Evolutionary conservation across 2,113 vertebrate genomes (phyloP).

Genomic region (Silurus glanis): DNA sequence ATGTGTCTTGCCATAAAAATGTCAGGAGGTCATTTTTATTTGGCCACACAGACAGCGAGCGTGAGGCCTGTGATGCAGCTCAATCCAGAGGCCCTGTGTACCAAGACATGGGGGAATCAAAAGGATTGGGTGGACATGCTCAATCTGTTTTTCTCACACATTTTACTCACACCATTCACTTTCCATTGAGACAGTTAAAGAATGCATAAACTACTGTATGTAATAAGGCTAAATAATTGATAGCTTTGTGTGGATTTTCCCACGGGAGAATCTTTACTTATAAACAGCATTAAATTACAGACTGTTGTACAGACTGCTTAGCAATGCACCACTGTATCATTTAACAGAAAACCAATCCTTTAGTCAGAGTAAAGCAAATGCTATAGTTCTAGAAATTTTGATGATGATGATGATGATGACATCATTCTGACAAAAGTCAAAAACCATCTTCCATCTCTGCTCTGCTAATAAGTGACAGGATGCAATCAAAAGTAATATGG

Average conservation of each 20-base stretch:
- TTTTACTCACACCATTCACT: not conserved
- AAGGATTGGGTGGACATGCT: slow-evolving; percentile 5
- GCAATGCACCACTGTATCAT: not conserved
- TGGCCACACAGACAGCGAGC: slow-evolving; percentile 50
- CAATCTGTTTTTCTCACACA: not conserved
- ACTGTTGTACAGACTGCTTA: not conserved
- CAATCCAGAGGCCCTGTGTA: slow-evolving; percentile 7
- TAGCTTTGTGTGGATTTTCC: not conserved
- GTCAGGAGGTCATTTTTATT: slow-evolving; percentile 56
- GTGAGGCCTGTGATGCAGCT: slow-evolving; percentile 19
- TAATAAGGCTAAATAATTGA: not conserved
- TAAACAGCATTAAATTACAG: not conserved
- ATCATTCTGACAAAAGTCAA: slow-evolving; percentile 11
- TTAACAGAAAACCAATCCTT: slow-evolving; percentile 11
- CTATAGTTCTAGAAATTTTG: slow-evolving; percentile 12
- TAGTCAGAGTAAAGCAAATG: not conserved
- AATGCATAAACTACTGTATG: not conserved
- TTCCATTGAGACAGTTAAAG: not conserved
- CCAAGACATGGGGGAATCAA: slow-evolving; percentile 4
- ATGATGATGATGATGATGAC: slow-evolving; percentile 23
- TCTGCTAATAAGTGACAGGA: slow-evolving; percentile 9
- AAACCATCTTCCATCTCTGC: not conserved
- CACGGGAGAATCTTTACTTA: not conserved
- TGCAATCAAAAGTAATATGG: not conserved
- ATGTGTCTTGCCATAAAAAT: slow-evolving; percentile 56